Evolutionary conservation across 2,113 vertebrate species (phyloP), one percentile per base, ranked within the genome.

Genomic region (Bos taurus): DNA sequence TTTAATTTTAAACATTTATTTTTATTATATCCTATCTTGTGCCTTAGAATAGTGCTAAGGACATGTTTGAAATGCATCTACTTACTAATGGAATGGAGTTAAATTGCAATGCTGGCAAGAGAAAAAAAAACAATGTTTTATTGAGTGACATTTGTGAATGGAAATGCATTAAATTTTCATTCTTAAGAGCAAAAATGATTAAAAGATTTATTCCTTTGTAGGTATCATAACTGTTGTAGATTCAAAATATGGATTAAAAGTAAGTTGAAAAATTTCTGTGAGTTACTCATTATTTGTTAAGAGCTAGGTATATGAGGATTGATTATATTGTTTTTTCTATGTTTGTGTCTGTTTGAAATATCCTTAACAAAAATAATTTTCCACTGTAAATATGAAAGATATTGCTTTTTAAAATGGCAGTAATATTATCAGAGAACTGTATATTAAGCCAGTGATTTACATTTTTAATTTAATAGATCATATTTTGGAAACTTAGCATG

Each of bases 161-260:
- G 84, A 87, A 84, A 77, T 78, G 80, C 36, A 36, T 59, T 90
- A 57, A 74, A 50, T 95, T 89, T 97, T 84, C 52, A 93, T n/a
- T 90, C 33, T 91, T 30, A 95, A 81, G 13, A 40, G 23, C 59
- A 96, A 91, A 81, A 50, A 7, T 95, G 52, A 90, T 57, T 96
- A 81, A 95, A 93, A 25, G 88, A 71, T 91, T 57, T 95, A 60
- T 95, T 98, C n/a, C 95, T 94, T 98, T 98, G 16, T 97, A 99
- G 99, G 99, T 96, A 99, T 99, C 82, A 96, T 99, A 95, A 99
- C 99, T 40, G 99, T 99, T 96, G 99, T 99, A 80, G 99, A 99
- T 94, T 99, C 99, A 95, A 99, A 99, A 96, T 99, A 99, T 97
- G 99, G 99, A 97, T 95, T 99, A 90, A 99, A 99, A 99, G 99